Evolutionary conservation across 2,113 vertebrate genomes (phyloP).

Genomic region (Eretmochelys imbricata): DNA sequence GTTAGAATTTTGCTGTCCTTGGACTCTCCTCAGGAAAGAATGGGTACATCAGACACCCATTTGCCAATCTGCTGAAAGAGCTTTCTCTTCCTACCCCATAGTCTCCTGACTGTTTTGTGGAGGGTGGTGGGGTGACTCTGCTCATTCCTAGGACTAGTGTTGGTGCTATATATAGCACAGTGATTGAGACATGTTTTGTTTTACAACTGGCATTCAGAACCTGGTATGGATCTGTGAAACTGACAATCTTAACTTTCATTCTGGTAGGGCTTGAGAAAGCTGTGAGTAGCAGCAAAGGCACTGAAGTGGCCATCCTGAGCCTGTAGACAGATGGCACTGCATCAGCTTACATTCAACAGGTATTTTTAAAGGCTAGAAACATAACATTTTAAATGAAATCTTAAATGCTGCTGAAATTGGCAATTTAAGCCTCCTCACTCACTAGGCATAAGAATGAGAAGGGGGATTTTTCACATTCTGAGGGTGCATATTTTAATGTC

Average conservation of each 20-base stretch:
- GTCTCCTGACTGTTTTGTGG: not conserved
- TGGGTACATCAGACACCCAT: too few species aligned
- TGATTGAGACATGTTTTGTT: not conserved
- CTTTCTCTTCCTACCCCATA: not conserved
- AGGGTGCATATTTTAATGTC: not conserved
- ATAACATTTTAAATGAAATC: too few species aligned
- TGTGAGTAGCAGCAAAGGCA: not conserved
- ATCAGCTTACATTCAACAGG: not conserved
- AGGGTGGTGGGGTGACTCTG: not conserved
- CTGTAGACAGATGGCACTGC: not conserved
- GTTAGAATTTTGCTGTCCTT: not conserved
- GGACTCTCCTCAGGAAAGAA: not conserved
- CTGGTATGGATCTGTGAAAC: not conserved
- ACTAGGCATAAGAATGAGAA: too few species aligned
- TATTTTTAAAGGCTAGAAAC: not conserved
- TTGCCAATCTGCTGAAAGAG: not conserved
- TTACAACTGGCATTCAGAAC: rapidly evolving
- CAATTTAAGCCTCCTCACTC: too few species aligned
- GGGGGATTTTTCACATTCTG: too few species aligned
- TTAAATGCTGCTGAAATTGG: too few species aligned
- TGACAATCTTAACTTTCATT: not conserved
- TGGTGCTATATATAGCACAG: not conserved
- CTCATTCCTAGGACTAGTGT: not conserved
- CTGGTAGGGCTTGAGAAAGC: not conserved
- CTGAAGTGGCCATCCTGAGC: not conserved